These are phyloP conservation scores for Istiophorus platypterus DNA, from an alignment of 2,113 vertebrate species.

Conservation along the genomic window DNA sequence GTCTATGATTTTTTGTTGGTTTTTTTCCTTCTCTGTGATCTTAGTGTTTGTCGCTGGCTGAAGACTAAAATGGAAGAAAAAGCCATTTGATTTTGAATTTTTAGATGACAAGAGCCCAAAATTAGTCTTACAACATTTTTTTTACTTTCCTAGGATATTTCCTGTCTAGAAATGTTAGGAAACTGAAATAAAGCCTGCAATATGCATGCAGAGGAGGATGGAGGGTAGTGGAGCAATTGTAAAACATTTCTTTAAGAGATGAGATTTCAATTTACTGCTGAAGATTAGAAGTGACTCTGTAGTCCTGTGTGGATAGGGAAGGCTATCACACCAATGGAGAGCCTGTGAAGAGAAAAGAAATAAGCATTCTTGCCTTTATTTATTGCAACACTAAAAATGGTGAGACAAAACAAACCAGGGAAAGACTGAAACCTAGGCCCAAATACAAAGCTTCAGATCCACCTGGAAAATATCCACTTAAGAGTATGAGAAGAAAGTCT, in stretches of 20 bases:
- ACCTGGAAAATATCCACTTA: too few relatives aligned
- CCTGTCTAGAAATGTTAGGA: not conserved
- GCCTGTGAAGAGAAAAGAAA: conserved; percentile 7
- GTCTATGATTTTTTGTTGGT: too few relatives aligned
- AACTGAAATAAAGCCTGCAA: too few relatives aligned
- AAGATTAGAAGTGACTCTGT: conserved; percentile 36
- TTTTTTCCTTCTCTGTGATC: not conserved
- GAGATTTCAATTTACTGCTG: conserved; percentile 46
- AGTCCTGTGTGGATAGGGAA: conserved; percentile 40
- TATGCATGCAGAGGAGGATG: not conserved
- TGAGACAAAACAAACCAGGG: not conserved
- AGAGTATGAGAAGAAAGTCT: too few relatives aligned
- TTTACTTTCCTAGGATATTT: not conserved
- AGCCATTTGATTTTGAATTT: too few relatives aligned
- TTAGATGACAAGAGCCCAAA: not conserved
- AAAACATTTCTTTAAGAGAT: conserved; percentile 23
- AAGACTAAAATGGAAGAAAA: too few relatives aligned
- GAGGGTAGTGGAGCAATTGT: conserved; percentile 13
- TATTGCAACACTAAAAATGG: conserved; percentile 11
- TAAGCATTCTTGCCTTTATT: conserved; percentile 14
- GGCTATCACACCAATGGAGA: conserved; percentile 17
- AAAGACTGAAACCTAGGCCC: not conserved
- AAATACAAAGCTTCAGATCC: not conserved
- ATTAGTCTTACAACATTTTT: not conserved
- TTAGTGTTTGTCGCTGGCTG: too few relatives aligned